These are phyloP conservation scores for Pardosa pseudoannulata DNA, from an alignment of 2,888 invertebrate species.

Conservation along the genomic window DNA sequence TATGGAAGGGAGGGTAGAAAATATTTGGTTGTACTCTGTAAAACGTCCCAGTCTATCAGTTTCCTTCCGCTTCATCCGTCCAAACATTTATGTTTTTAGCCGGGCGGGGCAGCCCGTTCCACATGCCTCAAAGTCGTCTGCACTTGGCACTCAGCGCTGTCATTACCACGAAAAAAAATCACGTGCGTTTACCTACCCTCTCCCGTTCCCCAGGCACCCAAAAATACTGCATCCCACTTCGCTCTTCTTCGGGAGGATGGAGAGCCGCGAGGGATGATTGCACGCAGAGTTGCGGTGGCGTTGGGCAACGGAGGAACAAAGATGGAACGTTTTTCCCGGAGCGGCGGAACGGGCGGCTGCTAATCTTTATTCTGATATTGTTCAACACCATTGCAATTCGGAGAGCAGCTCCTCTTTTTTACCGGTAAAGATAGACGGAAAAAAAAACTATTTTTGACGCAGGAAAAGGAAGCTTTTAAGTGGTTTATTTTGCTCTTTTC, in stretches of 20 bases:
- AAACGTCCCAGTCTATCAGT: too few relatives aligned
- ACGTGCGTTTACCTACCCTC: conserved; percentile 18
- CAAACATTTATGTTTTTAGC: neutral
- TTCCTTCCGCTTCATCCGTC: too few relatives aligned
- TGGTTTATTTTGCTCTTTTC: too few relatives aligned
- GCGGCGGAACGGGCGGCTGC: neutral
- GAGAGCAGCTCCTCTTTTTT: too few relatives aligned
- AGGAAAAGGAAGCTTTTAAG: too few relatives aligned
- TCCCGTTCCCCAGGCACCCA: conserved; percentile 23
- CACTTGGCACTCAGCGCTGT: conserved; percentile 53
- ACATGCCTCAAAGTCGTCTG: conserved; percentile 17
- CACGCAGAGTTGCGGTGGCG: conserved; percentile 22
- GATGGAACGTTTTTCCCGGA: neutral
- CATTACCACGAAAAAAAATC: conserved; percentile 55
- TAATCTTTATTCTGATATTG: conserved; percentile 2
- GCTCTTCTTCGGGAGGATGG: neutral
- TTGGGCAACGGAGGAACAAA: conserved; percentile 15
- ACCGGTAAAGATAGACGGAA: too few relatives aligned
- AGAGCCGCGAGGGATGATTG: conserved; percentile 33
- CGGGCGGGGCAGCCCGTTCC: conserved; percentile 4
- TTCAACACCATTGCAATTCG: neutral
- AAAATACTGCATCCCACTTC: conserved; percentile 39
- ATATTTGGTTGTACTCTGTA: too few relatives aligned
- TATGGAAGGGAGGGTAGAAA: too few relatives aligned
- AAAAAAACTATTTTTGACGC: too few relatives aligned